Conservation (phyloP, 2,113 vertebrate species). For the Helogale parvula region DNA sequence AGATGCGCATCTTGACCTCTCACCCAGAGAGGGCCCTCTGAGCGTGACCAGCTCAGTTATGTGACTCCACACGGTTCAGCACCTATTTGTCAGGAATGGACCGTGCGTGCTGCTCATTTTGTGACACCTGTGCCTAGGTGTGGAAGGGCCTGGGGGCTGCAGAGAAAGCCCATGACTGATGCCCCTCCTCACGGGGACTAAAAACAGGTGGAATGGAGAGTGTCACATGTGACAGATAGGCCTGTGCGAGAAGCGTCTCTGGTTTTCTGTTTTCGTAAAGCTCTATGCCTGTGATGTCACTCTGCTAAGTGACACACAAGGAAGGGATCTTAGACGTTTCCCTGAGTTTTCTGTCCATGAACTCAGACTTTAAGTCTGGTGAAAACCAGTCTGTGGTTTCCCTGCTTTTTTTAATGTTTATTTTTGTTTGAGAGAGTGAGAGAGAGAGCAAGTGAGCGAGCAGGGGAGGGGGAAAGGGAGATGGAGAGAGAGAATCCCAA, state of each 20-base stretch:
- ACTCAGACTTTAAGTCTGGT: no score
- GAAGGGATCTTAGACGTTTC: neutral
- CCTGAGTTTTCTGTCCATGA: no score
- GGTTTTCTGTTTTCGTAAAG: neutral
- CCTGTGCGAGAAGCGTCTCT: neutral
- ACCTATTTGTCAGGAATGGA: rapidly evolving
- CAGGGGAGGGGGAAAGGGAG: no score
- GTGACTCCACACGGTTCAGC: rapidly evolving
- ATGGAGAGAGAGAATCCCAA: no score
- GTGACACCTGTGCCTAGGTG: rapidly evolving
- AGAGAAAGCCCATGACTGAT: rapidly evolving
- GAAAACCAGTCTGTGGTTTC: neutral
- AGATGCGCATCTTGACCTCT: no score
- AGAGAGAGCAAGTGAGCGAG: no score
- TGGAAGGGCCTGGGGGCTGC: neutral
- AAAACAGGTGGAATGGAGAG: neutral
- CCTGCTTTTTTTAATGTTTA: no score
- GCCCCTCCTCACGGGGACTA: neutral
- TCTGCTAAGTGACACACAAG: neutral
- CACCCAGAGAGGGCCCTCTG: neutral
- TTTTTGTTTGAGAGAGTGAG: no score
- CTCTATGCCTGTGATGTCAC: rapidly evolving
- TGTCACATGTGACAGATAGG: rapidly evolving
- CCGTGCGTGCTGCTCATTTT: rapidly evolving
- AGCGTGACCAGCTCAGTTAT: rapidly evolving